Conservation (phyloP, 2,113 vertebrate species). For the Rhagologus leucostigma region DNA sequence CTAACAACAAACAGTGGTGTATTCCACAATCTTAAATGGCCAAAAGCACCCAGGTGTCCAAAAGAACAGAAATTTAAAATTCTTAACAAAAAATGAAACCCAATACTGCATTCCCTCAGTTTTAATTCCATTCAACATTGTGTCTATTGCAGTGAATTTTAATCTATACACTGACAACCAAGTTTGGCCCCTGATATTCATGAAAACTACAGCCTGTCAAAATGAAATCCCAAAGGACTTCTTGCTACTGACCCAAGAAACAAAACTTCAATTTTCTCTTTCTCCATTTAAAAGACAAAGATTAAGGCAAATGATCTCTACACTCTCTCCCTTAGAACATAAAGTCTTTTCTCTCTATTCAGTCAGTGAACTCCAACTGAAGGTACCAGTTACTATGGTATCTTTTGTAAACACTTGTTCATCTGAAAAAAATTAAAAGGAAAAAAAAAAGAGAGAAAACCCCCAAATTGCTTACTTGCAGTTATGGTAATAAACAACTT, state of each 20-base stretch:
- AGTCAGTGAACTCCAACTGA: neutral
- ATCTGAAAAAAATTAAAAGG: neutral
- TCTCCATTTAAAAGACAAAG: neutral
- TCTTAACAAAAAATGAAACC: neutral
- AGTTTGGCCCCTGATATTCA: neutral
- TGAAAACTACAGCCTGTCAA: neutral
- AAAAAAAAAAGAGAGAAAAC: accelerated
- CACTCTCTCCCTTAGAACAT: neutral
- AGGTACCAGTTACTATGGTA: constrained; percentile 12
- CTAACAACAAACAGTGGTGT: constrained; percentile 27
- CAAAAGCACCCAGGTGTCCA: neutral
- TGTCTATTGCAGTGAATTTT: neutral
- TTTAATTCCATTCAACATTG: neutral
- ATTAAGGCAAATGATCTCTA: neutral
- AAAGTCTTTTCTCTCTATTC: neutral
- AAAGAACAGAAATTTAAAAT: neutral
- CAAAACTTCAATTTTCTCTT: neutral
- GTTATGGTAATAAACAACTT: neutral
- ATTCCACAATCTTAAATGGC: neutral
- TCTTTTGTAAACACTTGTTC: constrained; percentile 42
- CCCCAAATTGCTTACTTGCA: neutral
- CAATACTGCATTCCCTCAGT: neutral
- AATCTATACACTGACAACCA: neutral
- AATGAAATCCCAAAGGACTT: neutral
- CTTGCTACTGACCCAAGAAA: neutral